phyloP scores from a whole-genome alignment of 2,888 invertebrate genomes.

The Orthosia cruda region DNA sequence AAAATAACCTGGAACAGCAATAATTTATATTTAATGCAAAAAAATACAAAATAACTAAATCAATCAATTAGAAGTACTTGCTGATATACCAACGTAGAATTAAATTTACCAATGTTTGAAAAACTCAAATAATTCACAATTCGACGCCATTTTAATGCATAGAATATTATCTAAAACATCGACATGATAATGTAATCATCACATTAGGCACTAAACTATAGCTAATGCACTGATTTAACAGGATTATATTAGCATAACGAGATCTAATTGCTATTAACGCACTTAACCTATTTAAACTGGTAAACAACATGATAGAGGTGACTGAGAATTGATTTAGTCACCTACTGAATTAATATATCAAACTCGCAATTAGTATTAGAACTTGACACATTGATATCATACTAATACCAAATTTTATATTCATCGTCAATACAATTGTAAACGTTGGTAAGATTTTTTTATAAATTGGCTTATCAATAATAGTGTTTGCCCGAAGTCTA shows the following conservation, averaged over 20 bases:
- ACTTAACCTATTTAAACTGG: slow-evolving; percentile 20
- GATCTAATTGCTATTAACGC: slow-evolving; percentile 27
- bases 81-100: too few species aligned
- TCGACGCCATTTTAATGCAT: slow-evolving; percentile 6
- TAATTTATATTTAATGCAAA: too few species aligned
- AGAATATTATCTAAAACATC: slow-evolving; percentile 17
- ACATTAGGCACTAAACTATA: slow-evolving; percentile 8
- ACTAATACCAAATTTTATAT: too few species aligned
- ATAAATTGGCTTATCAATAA: too few species aligned
- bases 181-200: neutral
- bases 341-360: too few species aligned
- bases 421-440: too few species aligned
- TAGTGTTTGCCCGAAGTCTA: too few species aligned
- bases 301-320: neutral
- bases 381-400: too few species aligned
- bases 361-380: too few species aligned
- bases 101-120: neutral
- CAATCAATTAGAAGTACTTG: neutral
- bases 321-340: neutral
- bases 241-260: slow-evolving; percentile 29
- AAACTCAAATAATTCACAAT: slow-evolving; percentile 16
- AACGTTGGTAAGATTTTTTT: too few species aligned
- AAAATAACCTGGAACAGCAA: too few species aligned
- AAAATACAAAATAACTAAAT: neutral
- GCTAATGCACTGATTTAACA: slow-evolving; percentile 15